Conservation (phyloP, 2,797 vertebrate species). For the Sebastes cheni region DNA sequence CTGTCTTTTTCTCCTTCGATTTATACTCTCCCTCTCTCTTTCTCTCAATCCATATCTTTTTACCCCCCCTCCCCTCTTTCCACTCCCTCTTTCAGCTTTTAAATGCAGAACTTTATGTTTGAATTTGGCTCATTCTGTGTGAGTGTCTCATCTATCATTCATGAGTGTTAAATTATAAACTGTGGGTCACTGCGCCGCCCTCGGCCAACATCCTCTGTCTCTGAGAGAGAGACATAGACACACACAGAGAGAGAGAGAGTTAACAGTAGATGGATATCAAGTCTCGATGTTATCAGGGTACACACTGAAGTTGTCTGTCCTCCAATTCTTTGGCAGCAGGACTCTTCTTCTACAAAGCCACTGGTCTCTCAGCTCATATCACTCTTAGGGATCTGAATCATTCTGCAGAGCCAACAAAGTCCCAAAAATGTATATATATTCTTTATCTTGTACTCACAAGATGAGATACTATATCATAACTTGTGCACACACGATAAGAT, state of each 20-base stretch:
- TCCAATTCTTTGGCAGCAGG: neutral
- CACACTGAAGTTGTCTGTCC: neutral
- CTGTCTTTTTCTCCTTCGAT: neutral
- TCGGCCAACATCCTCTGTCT: slow-evolving; percentile 20
- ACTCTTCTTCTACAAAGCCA: neutral
- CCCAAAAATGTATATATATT: neutral
- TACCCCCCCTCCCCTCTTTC: neutral
- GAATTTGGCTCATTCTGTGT: slow-evolving; percentile 42
- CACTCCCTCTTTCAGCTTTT: slow-evolving; percentile 10
- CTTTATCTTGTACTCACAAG: neutral
- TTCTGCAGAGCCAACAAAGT: neutral
- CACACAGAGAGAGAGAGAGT: neutral
- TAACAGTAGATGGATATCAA: slow-evolving; percentile 24
- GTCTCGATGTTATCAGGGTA: slow-evolving; percentile 20
- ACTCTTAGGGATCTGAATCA: neutral
- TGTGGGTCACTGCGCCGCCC: slow-evolving; percentile 50
- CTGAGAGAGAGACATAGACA: neutral
- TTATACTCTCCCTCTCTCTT: neutral
- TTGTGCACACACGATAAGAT: neutral
- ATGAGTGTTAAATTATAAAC: slow-evolving; percentile 68
- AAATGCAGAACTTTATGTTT: slow-evolving; percentile 47
- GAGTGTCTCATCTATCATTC: slow-evolving; percentile 56
- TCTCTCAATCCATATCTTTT: neutral
- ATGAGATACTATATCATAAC: neutral
- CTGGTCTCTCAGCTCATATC: neutral